Evolutionary conservation across 1,140 invertebrate species (phyloP).

Genomic region (Hermetia illucens): DNA sequence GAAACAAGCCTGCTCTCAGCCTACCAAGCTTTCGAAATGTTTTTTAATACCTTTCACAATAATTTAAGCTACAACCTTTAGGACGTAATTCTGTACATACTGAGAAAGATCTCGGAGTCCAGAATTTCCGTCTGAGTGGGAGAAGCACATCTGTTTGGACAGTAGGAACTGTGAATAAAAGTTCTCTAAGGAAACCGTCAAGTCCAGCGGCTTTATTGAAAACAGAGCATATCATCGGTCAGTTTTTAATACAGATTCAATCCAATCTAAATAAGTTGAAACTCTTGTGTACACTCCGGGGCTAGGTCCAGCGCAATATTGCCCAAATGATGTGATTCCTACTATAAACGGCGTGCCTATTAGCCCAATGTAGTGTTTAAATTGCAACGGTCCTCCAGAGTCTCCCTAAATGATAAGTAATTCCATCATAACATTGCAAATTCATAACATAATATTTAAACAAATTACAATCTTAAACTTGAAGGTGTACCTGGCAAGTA

Average conservation of each 20-base stretch:
- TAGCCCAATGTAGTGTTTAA: slow-evolving; percentile 5
- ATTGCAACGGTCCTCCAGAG: slow-evolving; percentile 39
- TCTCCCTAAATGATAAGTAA: slow-evolving; percentile 43
- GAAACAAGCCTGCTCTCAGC: too few relatives aligned
- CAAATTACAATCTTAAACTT: background rate
- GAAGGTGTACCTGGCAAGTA: slow-evolving; percentile 38
- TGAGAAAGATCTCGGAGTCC: too few relatives aligned
- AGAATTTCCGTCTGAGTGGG: too few relatives aligned
- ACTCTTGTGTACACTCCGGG: slow-evolving; percentile 60
- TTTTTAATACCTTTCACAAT: too few relatives aligned
- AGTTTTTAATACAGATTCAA: slow-evolving; percentile 49
- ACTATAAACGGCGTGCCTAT: slow-evolving; percentile 28
- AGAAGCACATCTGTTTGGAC: too few relatives aligned
- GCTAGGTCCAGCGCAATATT: slow-evolving; percentile 40
- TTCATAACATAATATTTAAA: background rate
- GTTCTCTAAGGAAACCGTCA: too few relatives aligned
- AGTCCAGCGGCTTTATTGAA: too few relatives aligned
- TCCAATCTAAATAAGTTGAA: slow-evolving; percentile 57
- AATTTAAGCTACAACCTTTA: too few relatives aligned
- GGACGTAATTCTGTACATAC: too few relatives aligned
- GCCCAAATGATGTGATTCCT: slow-evolving; percentile 57
- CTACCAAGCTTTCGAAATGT: too few relatives aligned
- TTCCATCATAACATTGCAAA: background rate
- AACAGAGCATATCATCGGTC: too few relatives aligned
- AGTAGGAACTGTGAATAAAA: too few relatives aligned